Evolutionary conservation across 2,113 vertebrate genomes (phyloP).

Genomic region (Tautogolabrus adspersus): DNA sequence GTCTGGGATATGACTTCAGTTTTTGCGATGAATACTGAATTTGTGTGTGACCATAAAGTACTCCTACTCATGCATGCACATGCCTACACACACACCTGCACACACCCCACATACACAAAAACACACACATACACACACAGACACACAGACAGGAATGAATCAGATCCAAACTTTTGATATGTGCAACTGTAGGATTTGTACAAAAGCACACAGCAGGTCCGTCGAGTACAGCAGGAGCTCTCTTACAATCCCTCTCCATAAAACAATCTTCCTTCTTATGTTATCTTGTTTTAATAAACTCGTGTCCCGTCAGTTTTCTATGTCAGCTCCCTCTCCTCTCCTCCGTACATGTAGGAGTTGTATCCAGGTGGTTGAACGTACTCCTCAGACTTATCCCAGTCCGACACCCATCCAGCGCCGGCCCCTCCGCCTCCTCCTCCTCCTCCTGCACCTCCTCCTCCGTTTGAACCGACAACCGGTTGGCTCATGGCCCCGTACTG

Average conservation of each 20-base stretch:
- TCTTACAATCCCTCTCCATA: conserved; percentile 32
- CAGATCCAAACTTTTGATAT: conserved; percentile 40
- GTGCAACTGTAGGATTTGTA: conserved; percentile 57
- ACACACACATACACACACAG: conserved; percentile 29
- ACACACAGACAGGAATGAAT: conserved; percentile 36
- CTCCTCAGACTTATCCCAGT: conserved; percentile 97
- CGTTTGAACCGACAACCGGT: conserved; percentile 76
- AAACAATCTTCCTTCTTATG: conserved; percentile 51
- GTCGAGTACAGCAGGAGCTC: conserved; percentile 46
- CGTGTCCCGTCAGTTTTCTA: conserved; percentile 52
- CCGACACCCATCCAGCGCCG: conserved; percentile 89
- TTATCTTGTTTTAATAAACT: conserved; percentile 23
- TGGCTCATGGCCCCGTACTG: conserved; percentile 94
- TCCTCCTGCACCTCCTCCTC: conserved; percentile 64
- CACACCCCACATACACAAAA: background rate
- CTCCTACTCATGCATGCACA: conserved; percentile 17
- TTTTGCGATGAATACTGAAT: conserved; percentile 38
- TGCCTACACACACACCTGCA: conserved; percentile 1
- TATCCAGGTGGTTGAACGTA: conserved; percentile 93
- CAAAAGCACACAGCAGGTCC: conserved; percentile 57
- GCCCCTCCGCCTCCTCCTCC: conserved; percentile 66
- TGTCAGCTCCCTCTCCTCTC: conserved; percentile 82
- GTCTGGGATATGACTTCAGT: conserved; percentile 28
- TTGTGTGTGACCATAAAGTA: conserved; percentile 25
- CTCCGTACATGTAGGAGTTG: conserved; percentile 88